Conservation (phyloP, 1,140 invertebrate genomes). For the Nymphalis io region DNA sequence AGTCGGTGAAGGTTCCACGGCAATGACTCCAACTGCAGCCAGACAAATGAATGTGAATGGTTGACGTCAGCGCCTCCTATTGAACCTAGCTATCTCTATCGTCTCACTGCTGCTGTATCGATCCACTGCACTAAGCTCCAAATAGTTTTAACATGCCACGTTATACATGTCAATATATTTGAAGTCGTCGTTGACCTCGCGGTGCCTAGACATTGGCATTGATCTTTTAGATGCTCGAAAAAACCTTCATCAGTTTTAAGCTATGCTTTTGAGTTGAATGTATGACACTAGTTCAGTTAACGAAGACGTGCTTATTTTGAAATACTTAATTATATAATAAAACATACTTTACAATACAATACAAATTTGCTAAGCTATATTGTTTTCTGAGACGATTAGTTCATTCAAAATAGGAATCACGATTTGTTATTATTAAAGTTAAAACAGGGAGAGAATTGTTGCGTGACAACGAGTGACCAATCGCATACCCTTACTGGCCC, state of each 20-base stretch:
- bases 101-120: conserved; percentile 69
- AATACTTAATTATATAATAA: not conserved
- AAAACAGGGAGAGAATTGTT: conserved; percentile 64
- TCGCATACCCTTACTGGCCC: conserved; percentile 51
- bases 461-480: conserved; percentile 59
- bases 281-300: not conserved
- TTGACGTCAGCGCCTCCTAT: conserved; percentile 75
- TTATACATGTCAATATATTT: conserved; percentile 31
- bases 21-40: conserved; percentile 63
- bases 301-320: conserved; percentile 1
- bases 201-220: conserved; percentile 43
- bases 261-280: too few species aligned
- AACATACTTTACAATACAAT: conserved; percentile 11
- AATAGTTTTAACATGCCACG: conserved; percentile 33
- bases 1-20: conserved; percentile 74
- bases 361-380: conserved; percentile 1
- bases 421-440: conserved; percentile 31
- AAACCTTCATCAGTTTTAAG: conserved; percentile 30
- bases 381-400: conserved; percentile 39
- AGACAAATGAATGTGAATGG: conserved; percentile 60
- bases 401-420: conserved; percentile 54
- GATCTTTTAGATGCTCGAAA: conserved; percentile 43
- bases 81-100: conserved; percentile 63
- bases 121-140: conserved; percentile 65
- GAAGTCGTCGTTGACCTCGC: conserved; percentile 40